Conservation (phyloP, 2,113 vertebrate species). For the Micronycteris hirsuta region DNA sequence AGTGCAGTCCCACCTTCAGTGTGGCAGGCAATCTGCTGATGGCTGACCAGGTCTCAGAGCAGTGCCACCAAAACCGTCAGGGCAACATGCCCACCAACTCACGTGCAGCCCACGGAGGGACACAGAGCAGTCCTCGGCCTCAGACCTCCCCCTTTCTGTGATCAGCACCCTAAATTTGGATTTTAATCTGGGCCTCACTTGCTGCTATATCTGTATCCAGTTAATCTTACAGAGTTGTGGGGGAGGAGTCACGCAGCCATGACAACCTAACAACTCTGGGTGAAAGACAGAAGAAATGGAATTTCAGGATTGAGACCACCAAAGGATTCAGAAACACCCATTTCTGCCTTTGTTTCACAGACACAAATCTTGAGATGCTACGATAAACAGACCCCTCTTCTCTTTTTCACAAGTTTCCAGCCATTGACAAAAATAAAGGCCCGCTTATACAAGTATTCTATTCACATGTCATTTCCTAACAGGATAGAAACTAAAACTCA, state of each 20-base stretch:
- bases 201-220: constrained; percentile 72
- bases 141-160: constrained; percentile 34
- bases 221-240: constrained; percentile 69
- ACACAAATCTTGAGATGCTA: constrained; percentile 46
- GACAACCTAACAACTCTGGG: constrained; percentile 63
- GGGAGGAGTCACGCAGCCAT: constrained; percentile 56
- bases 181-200: constrained; percentile 65
- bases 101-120: neutral
- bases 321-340: constrained; percentile 13
- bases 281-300: constrained; percentile 34
- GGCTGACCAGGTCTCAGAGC: neutral
- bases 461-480: constrained; percentile 67
- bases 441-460: constrained; percentile 61
- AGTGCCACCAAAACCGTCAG: neutral
- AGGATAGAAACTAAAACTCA: constrained; percentile 66
- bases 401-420: constrained; percentile 58
- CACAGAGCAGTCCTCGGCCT: neutral
- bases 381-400: constrained; percentile 55
- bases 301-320: constrained; percentile 45
- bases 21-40: neutral
- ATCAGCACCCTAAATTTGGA: constrained; percentile 64
- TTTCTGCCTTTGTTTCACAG: constrained; percentile 50
- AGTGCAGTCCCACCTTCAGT: neutral
- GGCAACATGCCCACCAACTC: neutral
- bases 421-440: constrained; percentile 71